These are phyloP conservation scores for Phacellophora camtschatica DNA, from an alignment of 30 jellyfish, hydroid and myxozoan species.

Conservation along the genomic window DNA sequence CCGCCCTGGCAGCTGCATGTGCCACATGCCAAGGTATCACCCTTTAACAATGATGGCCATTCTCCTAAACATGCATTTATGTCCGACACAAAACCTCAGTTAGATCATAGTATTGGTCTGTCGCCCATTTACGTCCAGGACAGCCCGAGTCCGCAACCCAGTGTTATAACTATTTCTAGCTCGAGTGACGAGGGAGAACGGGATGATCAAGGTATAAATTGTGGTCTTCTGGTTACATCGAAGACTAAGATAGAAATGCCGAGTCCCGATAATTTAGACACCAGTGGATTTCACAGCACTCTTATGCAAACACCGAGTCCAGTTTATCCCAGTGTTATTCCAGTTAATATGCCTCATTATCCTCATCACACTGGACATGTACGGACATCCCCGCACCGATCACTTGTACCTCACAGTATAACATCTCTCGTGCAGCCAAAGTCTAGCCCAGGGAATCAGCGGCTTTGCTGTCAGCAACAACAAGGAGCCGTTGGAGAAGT, in stretches of 20 bases:
- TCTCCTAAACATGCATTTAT: constrained; percentile 26
- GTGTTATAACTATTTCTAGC: constrained; percentile 86
- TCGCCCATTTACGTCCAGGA: constrained; percentile 87
- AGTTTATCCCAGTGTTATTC: constrained; percentile 22
- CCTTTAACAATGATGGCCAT: not conserved
- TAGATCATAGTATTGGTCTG: not conserved
- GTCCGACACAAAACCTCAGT: not conserved
- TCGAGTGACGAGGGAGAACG: constrained; percentile 91
- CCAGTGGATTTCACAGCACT: not conserved
- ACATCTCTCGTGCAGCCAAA: constrained; percentile 58
- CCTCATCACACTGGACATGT: constrained; percentile 7
- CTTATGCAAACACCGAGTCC: constrained; percentile 59
- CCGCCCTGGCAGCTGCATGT: constrained; percentile 92
- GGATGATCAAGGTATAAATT: constrained; percentile 20
- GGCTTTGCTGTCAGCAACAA: constrained; percentile 65
- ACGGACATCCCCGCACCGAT: constrained; percentile 51
- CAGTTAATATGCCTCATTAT: constrained; percentile 9
- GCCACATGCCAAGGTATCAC: constrained; percentile 56
- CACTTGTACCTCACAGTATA: constrained; percentile 64
- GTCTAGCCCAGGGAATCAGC: constrained; percentile 54
- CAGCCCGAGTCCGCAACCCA: constrained; percentile 87
- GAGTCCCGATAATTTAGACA: constrained; percentile 12
- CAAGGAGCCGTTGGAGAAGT: constrained; percentile 59
- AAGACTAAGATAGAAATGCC: constrained; percentile 51
- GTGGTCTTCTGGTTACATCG: constrained; percentile 22